phyloP scores from a whole-genome alignment of 2,113 vertebrate genomes.

The Cichladusa arquata region DNA sequence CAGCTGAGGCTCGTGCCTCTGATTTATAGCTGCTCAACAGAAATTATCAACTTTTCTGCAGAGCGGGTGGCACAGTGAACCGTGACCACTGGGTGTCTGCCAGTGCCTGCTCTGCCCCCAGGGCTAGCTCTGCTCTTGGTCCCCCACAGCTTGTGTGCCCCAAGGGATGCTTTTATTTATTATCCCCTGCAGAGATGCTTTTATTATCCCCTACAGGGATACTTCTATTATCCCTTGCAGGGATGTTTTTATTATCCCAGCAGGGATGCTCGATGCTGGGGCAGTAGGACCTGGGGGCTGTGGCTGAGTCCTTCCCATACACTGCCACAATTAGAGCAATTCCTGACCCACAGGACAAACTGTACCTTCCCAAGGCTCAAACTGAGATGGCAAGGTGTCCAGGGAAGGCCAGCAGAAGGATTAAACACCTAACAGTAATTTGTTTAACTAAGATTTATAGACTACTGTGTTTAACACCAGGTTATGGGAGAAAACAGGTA shows the following conservation, averaged over 20 bases:
- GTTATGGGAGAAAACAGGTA: background rate
- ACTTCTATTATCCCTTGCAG: background rate
- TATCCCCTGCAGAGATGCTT: background rate
- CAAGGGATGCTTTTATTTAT: background rate
- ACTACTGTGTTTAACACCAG: background rate
- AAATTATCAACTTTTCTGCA: constrained; percentile 67
- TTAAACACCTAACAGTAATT: background rate
- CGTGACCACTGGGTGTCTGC: background rate
- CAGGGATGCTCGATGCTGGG: background rate
- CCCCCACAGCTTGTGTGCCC: background rate
- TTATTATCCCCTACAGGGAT: background rate
- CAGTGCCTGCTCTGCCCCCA: background rate
- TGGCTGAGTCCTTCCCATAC: rapidly evolving
- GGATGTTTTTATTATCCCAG: background rate
- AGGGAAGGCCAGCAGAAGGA: background rate
- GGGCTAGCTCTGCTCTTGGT: background rate
- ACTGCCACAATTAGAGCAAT: rapidly evolving
- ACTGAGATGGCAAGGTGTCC: background rate
- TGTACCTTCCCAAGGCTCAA: background rate
- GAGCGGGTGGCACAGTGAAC: constrained; percentile 16
- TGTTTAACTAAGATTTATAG: background rate
- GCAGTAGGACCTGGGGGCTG: background rate
- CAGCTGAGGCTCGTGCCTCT: constrained; percentile 55
- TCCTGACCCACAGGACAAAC: background rate
- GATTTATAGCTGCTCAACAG: constrained; percentile 66